Base-by-base conservation (phyloP, 1,140 invertebrate species). In the Prorops nasuta region DNA sequence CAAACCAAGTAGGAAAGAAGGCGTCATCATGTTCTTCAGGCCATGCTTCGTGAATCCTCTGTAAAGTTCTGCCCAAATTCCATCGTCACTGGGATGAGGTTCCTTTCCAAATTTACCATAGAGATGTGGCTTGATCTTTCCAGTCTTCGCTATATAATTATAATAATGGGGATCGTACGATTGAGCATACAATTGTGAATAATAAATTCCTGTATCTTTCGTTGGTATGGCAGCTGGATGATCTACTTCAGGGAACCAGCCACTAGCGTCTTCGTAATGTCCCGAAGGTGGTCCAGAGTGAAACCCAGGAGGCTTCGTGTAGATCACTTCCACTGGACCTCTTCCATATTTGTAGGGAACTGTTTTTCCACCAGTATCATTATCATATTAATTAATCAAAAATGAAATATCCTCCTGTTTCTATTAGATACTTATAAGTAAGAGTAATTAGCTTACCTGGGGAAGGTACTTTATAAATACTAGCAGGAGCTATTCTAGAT, bases 131-230 rank as follows among this genome's bases (percentile, higher is more conserved):
- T 74, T 74, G 0, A 76, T 66, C 38, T 74, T 76, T 0, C 73
- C 71, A 9, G 71, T 74, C 42, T 74, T 64, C 0, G 67, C 69
- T 12, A 74, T 74, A 19, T 76, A 73, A 18, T 76, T 73, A 41
- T 76, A 76, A 10, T 76, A 76, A 49, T 74, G 54, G 35, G 73
- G 73, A 42, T 76, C 73, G 45, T 74, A 76, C n/a, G 73, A 74
- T 32, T 76, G 73, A 0, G 67, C 54, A 34, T 72, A 76, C 0
- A 76, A 24, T 36, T 74, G 73, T 1, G 73, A 76, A 22, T 69
- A 74, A 14, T 64, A 67, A 22, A 76, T 37, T n/a, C n/a, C n/a
- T n/a, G n/a, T n/a, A 31, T 76, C 69, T 17, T 72, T 70, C 0
- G 51, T 6, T 1, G 54, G 15, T n/a, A n/a, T n/a, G n/a, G n/a